Percentiles rank a stretch among this genome's conserved stretches.
Conservation (phyloP, 2,797 vertebrate genomes). For the Amphiprion clarkii region DNA sequence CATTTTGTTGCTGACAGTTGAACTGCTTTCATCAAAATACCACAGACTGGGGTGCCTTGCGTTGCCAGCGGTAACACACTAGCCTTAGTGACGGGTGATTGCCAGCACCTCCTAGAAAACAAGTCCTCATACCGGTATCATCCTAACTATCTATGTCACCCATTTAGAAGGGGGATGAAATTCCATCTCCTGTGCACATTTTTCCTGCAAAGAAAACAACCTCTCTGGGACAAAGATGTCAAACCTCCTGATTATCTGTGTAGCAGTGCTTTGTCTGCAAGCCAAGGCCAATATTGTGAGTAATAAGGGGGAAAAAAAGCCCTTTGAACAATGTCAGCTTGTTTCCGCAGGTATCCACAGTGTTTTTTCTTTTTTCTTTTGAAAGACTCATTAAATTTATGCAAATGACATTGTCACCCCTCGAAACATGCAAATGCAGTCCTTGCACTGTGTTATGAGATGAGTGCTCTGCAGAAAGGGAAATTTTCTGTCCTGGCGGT, state of each 20-base stretch:
- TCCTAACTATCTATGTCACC: conserved; percentile 74
- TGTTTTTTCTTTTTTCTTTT: conserved; percentile 27
- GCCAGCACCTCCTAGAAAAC: conserved; percentile 52
- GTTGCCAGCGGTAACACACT: conserved; percentile 43
- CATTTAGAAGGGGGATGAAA: conserved; percentile 73
- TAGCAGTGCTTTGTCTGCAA: conserved; percentile 69
- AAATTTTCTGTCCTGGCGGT: conserved; percentile 47
- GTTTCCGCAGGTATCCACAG: conserved; percentile 73
- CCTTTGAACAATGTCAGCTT: conserved; percentile 79
- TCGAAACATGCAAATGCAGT: conserved; percentile 77
- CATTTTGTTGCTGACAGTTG: conserved; percentile 75
- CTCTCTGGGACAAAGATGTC: conserved; percentile 71
- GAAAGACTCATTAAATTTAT: conserved; percentile 83
- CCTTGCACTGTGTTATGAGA: conserved; percentile 65
- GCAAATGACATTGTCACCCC: conserved; percentile 78
- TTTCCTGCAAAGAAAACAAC: conserved; percentile 61
- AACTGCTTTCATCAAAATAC: conserved; percentile 77
- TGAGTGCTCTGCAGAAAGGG: conserved; percentile 47
- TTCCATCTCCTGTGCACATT: conserved; percentile 71
- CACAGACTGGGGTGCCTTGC: conserved; percentile 43
- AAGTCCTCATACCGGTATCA: conserved; percentile 54
- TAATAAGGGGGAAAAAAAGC: conserved; percentile 55
- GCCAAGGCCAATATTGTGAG: conserved; percentile 75
- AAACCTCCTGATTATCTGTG: conserved; percentile 76
- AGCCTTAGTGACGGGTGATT: conserved; percentile 41